These are phyloP conservation scores for Spondyliosoma cantharus DNA, from an alignment of 2,797 vertebrate genomes.

Conservation along the genomic window DNA sequence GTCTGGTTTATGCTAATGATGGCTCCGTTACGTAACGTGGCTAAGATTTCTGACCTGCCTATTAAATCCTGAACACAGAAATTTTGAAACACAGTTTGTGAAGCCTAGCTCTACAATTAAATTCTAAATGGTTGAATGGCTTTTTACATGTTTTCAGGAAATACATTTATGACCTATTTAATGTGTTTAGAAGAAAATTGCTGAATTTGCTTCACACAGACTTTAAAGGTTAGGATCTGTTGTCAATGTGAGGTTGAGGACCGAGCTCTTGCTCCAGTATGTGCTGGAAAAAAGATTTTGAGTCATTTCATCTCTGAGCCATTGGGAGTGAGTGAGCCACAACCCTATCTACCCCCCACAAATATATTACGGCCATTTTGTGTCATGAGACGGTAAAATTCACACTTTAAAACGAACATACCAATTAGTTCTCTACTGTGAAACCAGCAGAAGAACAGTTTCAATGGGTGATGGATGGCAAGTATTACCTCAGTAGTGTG, in stretches of 20 bases:
- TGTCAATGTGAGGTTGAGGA: background rate
- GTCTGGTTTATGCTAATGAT: too few relatives aligned
- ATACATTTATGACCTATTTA: too few relatives aligned
- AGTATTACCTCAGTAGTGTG: constrained; percentile 41
- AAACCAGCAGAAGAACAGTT: constrained; percentile 36
- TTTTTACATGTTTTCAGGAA: too few relatives aligned
- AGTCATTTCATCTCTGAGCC: constrained; percentile 10
- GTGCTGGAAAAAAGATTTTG: background rate
- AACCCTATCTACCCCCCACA: constrained; percentile 4
- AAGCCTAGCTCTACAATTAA: too few relatives aligned
- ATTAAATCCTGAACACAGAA: too few relatives aligned
- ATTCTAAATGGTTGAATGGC: too few relatives aligned
- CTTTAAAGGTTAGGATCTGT: background rate
- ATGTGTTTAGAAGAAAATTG: too few relatives aligned
- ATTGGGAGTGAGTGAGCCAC: constrained; percentile 18
- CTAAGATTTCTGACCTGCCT: too few relatives aligned
- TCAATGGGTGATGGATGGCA: constrained; percentile 38
- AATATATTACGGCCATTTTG: constrained; percentile 22
- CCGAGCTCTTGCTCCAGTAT: background rate
- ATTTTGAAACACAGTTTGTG: too few relatives aligned
- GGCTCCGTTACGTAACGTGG: too few relatives aligned
- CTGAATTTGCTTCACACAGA: too few relatives aligned
- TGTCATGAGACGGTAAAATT: constrained; percentile 31
- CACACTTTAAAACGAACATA: constrained; percentile 63
- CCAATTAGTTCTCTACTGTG: constrained; percentile 58